Percentiles rank a stretch among this genome's conserved stretches.
phyloP scores from a whole-genome alignment of 2,113 vertebrate genomes.

The Gracilinanus agilis region DNA sequence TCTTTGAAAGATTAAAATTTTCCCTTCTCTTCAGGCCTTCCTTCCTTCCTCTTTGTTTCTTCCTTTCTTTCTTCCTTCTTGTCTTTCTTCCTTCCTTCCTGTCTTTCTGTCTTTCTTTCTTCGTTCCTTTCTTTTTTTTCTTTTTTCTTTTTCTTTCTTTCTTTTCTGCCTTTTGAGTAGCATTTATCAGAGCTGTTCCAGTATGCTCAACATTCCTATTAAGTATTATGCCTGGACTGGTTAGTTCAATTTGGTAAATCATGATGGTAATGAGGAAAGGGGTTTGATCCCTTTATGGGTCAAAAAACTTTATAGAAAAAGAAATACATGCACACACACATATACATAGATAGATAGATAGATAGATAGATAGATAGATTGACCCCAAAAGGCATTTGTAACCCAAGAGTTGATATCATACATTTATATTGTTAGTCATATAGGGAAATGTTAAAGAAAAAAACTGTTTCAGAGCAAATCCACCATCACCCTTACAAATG shows the following conservation, averaged over 20 bases:
- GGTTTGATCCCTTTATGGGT: not conserved
- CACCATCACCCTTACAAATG: not conserved
- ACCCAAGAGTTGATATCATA: not conserved
- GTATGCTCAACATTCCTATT: not conserved
- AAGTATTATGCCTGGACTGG: not conserved
- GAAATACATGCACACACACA: not conserved
- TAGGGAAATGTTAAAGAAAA: not conserved
- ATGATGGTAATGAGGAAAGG: not conserved
- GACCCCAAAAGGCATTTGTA: not conserved
- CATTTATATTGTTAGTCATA: not conserved
- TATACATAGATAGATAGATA: no score
- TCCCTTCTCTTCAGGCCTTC: not conserved
- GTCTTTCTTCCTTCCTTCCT: no score
- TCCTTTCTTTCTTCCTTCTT: no score
- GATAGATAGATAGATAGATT: no score
- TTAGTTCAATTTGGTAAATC: not conserved
- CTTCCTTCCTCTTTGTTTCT: not conserved
- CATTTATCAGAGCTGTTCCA: not conserved
- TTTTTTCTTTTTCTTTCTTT: no score
- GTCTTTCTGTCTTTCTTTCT: no score
- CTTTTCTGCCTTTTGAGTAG: not conserved
- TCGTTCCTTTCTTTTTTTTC: no score
- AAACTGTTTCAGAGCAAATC: not conserved
- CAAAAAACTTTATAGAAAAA: not conserved
- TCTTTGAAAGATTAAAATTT: not conserved